Evolutionary conservation across 2,113 vertebrate species (phyloP).

Genomic region (Tonatia bakeri): DNA sequence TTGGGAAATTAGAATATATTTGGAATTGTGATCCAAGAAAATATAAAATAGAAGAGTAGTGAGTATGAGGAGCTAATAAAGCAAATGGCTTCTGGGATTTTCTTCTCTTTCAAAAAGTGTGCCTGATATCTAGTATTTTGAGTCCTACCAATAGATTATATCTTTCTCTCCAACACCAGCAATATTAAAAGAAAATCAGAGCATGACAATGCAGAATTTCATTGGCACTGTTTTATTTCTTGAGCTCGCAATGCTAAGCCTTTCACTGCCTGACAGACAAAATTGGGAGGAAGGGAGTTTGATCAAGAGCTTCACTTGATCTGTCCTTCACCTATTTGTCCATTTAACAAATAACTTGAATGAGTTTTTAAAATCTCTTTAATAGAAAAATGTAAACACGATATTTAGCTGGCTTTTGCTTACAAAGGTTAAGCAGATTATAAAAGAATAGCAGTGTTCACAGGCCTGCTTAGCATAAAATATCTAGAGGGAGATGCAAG

Average conservation of each 20-base stretch:
- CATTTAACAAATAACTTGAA: conserved; percentile 37
- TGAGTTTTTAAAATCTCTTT: conserved; percentile 17
- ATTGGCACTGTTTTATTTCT: neutral
- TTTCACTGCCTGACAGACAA: neutral
- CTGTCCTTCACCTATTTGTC: neutral
- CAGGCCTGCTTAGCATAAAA: conserved; percentile 48
- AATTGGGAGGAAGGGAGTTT: neutral
- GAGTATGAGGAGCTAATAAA: neutral
- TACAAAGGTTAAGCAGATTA: conserved; percentile 32
- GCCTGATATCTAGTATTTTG: neutral
- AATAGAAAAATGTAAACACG: neutral
- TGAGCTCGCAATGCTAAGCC: neutral
- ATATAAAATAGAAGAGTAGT: neutral
- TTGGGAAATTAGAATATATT: neutral
- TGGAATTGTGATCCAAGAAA: neutral
- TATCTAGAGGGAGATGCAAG: conserved; percentile 49
- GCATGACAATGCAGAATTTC: neutral
- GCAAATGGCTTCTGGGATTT: neutral
- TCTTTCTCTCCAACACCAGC: neutral
- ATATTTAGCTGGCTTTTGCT: conserved; percentile 31
- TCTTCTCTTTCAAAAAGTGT: neutral
- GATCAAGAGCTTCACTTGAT: neutral
- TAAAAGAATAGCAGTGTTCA: conserved; percentile 32
- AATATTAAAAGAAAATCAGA: neutral
- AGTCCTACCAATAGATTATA: neutral